Evolutionary conservation across 2,797 vertebrate species (phyloP).

Genomic region (Poecilia wingei): DNA sequence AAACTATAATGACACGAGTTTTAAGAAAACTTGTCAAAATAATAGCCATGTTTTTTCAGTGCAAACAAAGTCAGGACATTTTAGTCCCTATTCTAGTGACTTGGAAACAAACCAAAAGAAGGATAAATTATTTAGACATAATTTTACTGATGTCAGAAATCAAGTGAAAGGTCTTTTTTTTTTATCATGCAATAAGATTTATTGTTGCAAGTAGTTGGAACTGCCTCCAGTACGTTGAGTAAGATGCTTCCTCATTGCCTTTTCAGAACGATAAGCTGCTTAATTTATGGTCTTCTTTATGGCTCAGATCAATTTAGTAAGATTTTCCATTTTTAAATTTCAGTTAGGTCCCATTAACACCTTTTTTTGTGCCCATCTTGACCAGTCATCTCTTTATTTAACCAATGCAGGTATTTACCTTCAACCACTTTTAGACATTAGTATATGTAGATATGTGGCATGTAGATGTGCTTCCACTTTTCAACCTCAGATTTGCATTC

Average conservation of each 20-base stretch:
- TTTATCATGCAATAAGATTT: not conserved
- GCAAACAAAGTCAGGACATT: not conserved
- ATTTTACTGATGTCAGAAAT: conserved; percentile 3
- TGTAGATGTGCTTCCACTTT: not conserved
- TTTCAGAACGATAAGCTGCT: not conserved
- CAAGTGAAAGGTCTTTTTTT: not conserved
- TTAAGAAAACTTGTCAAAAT: not conserved
- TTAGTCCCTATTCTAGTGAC: not conserved
- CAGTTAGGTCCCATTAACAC: too few relatives aligned
- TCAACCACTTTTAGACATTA: not conserved
- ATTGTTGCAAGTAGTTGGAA: not conserved
- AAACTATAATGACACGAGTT: not conserved
- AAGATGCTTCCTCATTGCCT: not conserved
- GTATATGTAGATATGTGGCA: not conserved
- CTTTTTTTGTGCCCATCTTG: not conserved
- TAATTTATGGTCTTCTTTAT: not conserved
- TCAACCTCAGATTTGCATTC: not conserved
- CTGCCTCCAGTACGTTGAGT: too few relatives aligned
- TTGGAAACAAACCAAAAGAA: not conserved
- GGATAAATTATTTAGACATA: not conserved
- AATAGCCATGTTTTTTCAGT: not conserved
- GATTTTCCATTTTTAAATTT: not conserved
- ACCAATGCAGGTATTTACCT: not conserved
- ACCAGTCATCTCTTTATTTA: not conserved
- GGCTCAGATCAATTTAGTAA: not conserved